Evolutionary conservation across 2,888 invertebrate species (phyloP), one percentile per base, ranked within the genome.

Genomic region (Atrina japonica): DNA sequence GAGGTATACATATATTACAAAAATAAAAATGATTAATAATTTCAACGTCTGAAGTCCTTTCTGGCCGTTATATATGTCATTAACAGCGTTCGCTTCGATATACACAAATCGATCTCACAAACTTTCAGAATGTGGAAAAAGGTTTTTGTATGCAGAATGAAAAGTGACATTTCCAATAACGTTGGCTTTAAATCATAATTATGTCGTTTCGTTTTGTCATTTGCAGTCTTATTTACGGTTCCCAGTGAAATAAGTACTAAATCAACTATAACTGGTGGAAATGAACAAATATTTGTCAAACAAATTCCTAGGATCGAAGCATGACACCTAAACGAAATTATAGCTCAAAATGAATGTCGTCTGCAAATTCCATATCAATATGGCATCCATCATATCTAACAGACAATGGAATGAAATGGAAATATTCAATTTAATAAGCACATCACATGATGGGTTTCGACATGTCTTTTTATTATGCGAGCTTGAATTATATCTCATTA

Each of bases 281-380:
- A 50, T 52, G 41, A 64, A 53, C 53, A 64, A 64, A 64, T 64
- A 64, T 64, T 64, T 64, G 64, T 64, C 64, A 49, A 64, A 49
- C 64, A 64, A 53, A 64, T 40, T 41, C 53, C 45, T 52, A 25
- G 40, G 52, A 45, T 64, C 53, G 41, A 35, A 35, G 35, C 29
- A 40, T 27, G 64, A 52, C 47, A 52, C 64, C 41, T 49, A 64
- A 64, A 64, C 52, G 64, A 45, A 64, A 52, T 64, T 25, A 64
- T 41, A 23, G 29, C 53, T 23, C 14, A 52, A 64, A 52, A 64
- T 64, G 40, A 41, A 52, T 53, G 64, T 64, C 53, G 52, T 53
- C 64, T 64, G 64, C 64, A 40, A 41, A 52, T n/a, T 52, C 49
- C 41, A 25, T 41, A 64, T 64, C 64, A 64, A 64, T 45, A 52